Base-by-base conservation (phyloP, 2,113 vertebrate genomes). In the Atractosteus spatula region DNA sequence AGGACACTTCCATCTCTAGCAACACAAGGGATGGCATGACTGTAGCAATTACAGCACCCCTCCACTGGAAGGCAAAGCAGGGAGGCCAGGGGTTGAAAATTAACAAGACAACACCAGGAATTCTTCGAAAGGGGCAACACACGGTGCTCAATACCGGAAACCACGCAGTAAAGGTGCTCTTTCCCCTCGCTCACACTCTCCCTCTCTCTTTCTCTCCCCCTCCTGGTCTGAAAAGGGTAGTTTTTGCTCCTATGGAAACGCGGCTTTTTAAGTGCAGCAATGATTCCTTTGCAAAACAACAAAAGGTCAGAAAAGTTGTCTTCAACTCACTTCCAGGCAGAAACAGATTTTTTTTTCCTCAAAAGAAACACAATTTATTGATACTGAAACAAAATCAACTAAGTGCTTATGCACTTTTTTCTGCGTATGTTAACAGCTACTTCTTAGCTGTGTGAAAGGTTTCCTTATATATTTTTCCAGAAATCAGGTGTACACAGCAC, bases 321-420 rank as follows among this genome's bases (percentile, higher is more conserved):
- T 94, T 94, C 95, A 95, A 99, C 94, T 97, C 92, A 98, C 86
- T 96, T 94, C 96, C 95, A 95, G 89, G 95, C 96, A 98, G 95
- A 96, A 91, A 97, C 95, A 94, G 77, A 87, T 91, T 88, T 93
- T 78, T 84, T 89, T 89, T 95, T 95, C 95, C 95, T 96, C 95
- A 96, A 96, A 97, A 97, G 95, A 97, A 95, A 96, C 95, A 88
- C 71, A 91, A 98, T 99, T 98, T 98, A 98, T 98, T 98, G 93
- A 98, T 91, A 96, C 94, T 92, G 93, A 94, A 96, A 94, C 93
- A 94, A 92, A 93, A 92, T 95, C 94, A 96, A 94, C 93, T 94
- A 86, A 93, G 93, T 92, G 94, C 92, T 93, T 93, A 89, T 85
- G 95, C 93, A 95, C 90, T 88, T 77, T 62, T 62, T 62, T 73